Evolutionary conservation across 1,140 invertebrate species (phyloP), one percentile per base, ranked within the genome.

Genomic region (Neomicropteryx cornuta): DNA sequence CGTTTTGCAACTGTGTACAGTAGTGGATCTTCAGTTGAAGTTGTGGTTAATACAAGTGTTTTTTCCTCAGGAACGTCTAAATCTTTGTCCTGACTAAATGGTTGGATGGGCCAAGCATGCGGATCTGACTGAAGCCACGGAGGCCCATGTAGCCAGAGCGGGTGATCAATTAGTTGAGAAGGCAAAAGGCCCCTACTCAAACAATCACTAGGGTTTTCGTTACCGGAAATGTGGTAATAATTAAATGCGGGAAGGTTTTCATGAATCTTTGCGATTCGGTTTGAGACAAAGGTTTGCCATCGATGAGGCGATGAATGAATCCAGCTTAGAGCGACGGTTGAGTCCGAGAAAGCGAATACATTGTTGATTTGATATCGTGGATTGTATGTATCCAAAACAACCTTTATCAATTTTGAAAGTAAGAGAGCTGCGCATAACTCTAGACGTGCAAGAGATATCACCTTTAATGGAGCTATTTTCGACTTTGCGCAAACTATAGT

Each of bases 271-370:
- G 41, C 20, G 0, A 65, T 49, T 18, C 60, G 43, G 43, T 63
- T 67, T 2, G 56, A 56, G 0, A 69, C 58, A 43, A 60, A 70
- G 1, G 52, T 56, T 41, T 65, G 56, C 33, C 48, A 48, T 17
- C 42, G 33, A 4, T 46, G 14, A 2, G 55, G 49, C 2, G 37
- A 27, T 6, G 43, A 41, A 14, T 40, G 17, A 5, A 68, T 51
- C 61, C 62, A 65, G 5, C 32, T 23, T 10, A 67, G 27, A 1
- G 49, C 49, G 4, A 55, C 52, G n/a, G 40, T 50, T 0, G 59
- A 58, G 41, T 66, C 62, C 2, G 38, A 45, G 32, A 37, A 44
- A 18, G 29, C 34, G 16, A 40, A 36, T 2, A 35, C 17, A 22
- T 41, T 10, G 41, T 19, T 28, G 46, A 52, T 21, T 41, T 38